A percentile compares a stretch with the other conserved stretches of the same genome.
Conservation (phyloP, 2,113 vertebrate species). For the Oryzias melastigma region DNA sequence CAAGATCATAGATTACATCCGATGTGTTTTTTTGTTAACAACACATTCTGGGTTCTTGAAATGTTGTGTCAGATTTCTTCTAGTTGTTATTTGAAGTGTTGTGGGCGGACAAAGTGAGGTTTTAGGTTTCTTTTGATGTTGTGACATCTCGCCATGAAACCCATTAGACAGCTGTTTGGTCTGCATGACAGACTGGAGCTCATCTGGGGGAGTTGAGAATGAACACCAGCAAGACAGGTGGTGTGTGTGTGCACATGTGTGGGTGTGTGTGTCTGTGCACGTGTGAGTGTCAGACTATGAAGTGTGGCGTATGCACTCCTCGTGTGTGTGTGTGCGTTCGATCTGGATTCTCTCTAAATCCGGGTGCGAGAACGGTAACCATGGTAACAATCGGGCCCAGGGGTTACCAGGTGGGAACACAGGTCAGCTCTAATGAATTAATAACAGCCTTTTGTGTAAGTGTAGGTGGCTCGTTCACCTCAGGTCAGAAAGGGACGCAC, state of each 20-base stretch:
- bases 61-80: slow-evolving; percentile 10
- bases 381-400: too few relatives aligned
- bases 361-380: too few relatives aligned
- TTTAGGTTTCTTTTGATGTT: slow-evolving; percentile 42
- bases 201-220: slow-evolving; percentile 49
- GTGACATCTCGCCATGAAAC: slow-evolving; percentile 50
- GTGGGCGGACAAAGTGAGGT: slow-evolving; percentile 20
- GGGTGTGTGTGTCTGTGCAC: slow-evolving; percentile 1
- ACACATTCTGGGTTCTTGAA: slow-evolving; percentile 6
- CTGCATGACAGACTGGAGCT: slow-evolving; percentile 61
- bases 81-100: slow-evolving; percentile 9
- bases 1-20: neutral
- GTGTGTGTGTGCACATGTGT: neutral
- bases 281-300: slow-evolving; percentile 23
- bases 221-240: slow-evolving; percentile 54
- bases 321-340: neutral
- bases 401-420: too few relatives aligned
- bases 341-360: too few relatives aligned
- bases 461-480: too few relatives aligned
- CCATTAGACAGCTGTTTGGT: slow-evolving; percentile 61
- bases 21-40: slow-evolving; percentile 17
- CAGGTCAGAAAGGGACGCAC: too few relatives aligned
- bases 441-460: too few relatives aligned
- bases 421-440: too few relatives aligned
- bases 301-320: slow-evolving; percentile 15